Evolutionary conservation across 2,797 vertebrate species (phyloP).

Genomic region (Alexandromys oeconomus): DNA sequence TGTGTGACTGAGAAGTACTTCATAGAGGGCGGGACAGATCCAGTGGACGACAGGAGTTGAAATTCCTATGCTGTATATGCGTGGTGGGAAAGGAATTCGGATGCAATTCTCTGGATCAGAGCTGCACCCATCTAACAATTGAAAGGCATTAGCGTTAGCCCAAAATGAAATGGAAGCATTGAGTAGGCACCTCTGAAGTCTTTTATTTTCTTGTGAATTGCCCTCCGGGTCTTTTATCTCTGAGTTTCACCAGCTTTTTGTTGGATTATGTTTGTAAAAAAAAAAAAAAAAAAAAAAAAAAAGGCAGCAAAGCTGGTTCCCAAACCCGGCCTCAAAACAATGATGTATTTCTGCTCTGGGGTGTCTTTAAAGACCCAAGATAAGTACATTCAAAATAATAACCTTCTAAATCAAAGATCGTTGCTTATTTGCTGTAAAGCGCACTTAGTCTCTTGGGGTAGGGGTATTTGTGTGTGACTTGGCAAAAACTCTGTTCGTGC

Average conservation of each 20-base stretch:
- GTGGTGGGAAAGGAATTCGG: conserved; percentile 69
- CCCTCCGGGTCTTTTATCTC: conserved; percentile 74
- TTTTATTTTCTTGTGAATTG: conserved; percentile 62
- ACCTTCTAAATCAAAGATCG: conserved; percentile 54
- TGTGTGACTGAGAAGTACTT: not conserved
- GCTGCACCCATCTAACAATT: conserved; percentile 66
- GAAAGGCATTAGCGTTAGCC: conserved; percentile 59
- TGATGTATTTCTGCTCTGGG: conserved; percentile 57
- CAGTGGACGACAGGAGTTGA: not conserved
- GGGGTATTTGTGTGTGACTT: conserved; percentile 63
- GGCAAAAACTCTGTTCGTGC: conserved; percentile 74
- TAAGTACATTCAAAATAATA: conserved; percentile 55
- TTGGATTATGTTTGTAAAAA: conserved; percentile 47
- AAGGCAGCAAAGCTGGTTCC: not conserved
- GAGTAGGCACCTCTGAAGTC: conserved; percentile 62
- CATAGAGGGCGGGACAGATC: not conserved
- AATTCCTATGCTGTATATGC: not conserved
- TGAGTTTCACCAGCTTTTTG: conserved; percentile 39
- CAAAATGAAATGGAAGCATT: not conserved
- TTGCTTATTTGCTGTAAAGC: conserved; percentile 64
- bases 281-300: not conserved
- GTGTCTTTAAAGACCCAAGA: conserved; percentile 74
- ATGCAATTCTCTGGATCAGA: conserved; percentile 57
- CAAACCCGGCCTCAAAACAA: conserved; percentile 75
- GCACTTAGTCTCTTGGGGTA: conserved; percentile 27